A percentile compares a stretch with the other conserved stretches of the same genome.
phyloP scores from a whole-genome alignment of 2,797 vertebrate genomes.

The Euphonia xanthogaster region DNA sequence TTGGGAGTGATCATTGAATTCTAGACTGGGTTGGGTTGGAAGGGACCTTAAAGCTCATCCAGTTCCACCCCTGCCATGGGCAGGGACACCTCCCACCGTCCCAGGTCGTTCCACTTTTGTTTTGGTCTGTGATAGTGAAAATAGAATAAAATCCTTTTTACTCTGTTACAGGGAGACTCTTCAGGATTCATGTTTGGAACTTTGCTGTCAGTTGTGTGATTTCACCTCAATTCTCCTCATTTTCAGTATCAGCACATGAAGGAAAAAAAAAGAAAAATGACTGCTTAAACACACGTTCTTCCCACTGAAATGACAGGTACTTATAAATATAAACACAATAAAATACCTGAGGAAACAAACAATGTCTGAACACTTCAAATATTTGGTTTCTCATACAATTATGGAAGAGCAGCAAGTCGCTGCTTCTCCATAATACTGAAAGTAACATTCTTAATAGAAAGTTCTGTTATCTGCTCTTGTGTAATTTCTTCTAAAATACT shows the following conservation, averaged over 20 bases:
- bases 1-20: background rate
- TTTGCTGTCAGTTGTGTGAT: background rate
- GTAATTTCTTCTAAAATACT: constrained; percentile 30
- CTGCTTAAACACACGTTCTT: fast-evolving
- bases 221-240: background rate
- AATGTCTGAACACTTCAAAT: background rate
- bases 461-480: constrained; percentile 3
- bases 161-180: background rate
- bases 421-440: background rate
- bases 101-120: background rate
- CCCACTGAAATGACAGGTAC: background rate
- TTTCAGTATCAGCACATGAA: background rate
- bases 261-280: background rate
- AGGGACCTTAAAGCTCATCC: background rate
- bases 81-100: background rate
- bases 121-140: background rate
- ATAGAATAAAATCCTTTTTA: background rate
- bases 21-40: background rate
- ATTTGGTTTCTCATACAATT: background rate
- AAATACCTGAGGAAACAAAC: background rate
- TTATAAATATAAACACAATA: background rate
- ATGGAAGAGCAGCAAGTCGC: background rate
- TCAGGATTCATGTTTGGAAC: background rate
- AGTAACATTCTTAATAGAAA: constrained; percentile 19
- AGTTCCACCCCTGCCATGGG: background rate